phyloP scores from a whole-genome alignment of 2,797 vertebrate genomes.

The Falco cherrug region DNA sequence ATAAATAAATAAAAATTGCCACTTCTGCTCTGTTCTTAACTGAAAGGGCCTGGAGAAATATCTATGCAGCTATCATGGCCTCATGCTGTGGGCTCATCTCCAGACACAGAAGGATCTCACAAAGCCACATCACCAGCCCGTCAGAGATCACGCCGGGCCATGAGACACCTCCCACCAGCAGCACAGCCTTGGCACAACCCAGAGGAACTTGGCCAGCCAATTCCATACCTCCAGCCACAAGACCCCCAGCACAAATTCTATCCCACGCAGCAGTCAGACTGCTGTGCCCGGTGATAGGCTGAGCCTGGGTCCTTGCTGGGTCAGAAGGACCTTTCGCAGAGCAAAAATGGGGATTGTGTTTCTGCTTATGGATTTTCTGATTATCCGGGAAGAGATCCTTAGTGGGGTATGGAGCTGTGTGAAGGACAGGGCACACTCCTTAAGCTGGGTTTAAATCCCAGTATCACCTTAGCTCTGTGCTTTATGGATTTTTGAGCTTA shows the following conservation, averaged over 20 bases:
- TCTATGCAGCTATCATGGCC: accelerated
- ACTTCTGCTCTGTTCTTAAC: neutral
- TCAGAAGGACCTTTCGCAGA: neutral
- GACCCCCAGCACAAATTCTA: neutral
- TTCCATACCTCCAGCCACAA: neutral
- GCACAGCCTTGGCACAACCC: neutral
- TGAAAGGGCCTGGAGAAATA: neutral
- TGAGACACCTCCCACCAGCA: neutral
- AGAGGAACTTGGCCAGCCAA: neutral
- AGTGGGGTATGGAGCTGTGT: neutral
- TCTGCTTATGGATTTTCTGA: neutral
- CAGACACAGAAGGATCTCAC: neutral
- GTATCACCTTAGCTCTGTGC: neutral
- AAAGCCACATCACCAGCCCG: neutral
- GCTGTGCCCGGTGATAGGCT: accelerated
- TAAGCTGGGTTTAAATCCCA: neutral
- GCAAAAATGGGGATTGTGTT: neutral
- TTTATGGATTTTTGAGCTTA: neutral
- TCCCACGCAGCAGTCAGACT: accelerated
- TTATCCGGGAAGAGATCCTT: neutral
- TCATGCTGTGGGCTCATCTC: neutral
- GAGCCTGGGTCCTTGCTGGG: neutral
- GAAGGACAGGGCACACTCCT: neutral
- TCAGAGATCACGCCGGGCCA: neutral
- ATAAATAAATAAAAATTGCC: neutral